Evolutionary conservation across 1,140 invertebrate genomes (phyloP).

Genomic region (Rhyacophila brunnea): DNA sequence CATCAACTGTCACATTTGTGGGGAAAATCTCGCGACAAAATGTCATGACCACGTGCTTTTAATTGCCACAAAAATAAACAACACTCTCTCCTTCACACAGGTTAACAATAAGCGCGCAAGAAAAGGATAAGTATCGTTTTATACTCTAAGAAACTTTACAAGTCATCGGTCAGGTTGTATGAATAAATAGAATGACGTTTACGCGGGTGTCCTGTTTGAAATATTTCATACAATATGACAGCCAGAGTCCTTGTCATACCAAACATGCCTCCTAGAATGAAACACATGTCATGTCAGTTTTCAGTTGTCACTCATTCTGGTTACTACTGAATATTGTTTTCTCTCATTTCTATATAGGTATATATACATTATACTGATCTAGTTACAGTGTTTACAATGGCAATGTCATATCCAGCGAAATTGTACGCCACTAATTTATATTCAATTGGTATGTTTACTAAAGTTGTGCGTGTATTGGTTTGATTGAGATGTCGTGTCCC

Average conservation of each 20-base stretch:
- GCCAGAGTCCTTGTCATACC: neutral
- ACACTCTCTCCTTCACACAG: constrained; percentile 7
- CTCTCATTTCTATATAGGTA: too few species aligned
- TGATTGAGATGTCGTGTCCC: too few species aligned
- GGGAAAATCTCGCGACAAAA: constrained; percentile 46
- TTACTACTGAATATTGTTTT: constrained; percentile 14
- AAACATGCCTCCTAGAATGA: neutral
- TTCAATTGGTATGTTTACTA: too few species aligned
- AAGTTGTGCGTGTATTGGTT: too few species aligned
- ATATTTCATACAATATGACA: constrained; percentile 8
- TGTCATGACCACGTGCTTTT: constrained; percentile 50
- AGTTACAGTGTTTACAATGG: too few species aligned
- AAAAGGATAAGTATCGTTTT: constrained; percentile 14
- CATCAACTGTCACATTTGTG: constrained; percentile 48
- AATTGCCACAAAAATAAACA: constrained; percentile 24
- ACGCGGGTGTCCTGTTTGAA: constrained; percentile 15
- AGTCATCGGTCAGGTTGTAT: constrained; percentile 29
- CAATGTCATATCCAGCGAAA: too few species aligned
- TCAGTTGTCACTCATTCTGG: constrained; percentile 22
- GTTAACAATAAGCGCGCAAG: neutral
- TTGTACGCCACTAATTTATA: too few species aligned
- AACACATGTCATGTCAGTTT: constrained; percentile 21
- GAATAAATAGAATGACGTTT: constrained; percentile 25
- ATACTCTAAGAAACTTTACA: constrained; percentile 17
- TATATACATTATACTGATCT: too few species aligned